Conservation (phyloP, 2,113 vertebrate genomes). For the Toxostoma redivivum region DNA sequence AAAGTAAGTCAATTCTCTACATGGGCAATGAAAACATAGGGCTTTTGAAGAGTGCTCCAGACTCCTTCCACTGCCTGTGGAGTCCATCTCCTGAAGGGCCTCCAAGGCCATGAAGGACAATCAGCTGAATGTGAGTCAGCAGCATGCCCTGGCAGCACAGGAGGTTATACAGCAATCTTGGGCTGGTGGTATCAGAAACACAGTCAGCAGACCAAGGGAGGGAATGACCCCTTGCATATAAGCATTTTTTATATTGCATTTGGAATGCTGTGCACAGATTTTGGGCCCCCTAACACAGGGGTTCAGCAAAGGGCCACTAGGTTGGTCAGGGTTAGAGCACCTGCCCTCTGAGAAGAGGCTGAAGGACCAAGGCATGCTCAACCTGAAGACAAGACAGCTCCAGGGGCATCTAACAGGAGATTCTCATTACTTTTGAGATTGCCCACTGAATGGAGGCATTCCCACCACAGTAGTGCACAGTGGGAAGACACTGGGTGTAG, state of each 20-base stretch:
- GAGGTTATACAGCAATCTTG: background rate
- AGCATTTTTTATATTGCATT: rapidly evolving
- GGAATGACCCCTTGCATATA: background rate
- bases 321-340: background rate
- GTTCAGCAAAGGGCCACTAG: background rate
- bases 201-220: background rate
- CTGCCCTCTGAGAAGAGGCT: background rate
- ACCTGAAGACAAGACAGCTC: background rate
- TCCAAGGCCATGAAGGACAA: background rate
- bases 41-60: background rate
- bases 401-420: background rate
- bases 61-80: background rate
- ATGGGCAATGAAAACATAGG: background rate
- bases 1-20: background rate
- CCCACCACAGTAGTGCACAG: background rate
- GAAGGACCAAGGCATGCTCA: background rate
- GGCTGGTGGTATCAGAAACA: background rate
- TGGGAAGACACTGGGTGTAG: background rate
- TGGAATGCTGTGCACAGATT: background rate
- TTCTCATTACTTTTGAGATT: background rate
- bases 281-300: background rate
- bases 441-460: background rate
- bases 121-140: background rate
- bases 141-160: background rate
- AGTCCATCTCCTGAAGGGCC: background rate